Base-by-base conservation (phyloP, 2,797 vertebrate species). In the Adrianichthys oophorus region DNA sequence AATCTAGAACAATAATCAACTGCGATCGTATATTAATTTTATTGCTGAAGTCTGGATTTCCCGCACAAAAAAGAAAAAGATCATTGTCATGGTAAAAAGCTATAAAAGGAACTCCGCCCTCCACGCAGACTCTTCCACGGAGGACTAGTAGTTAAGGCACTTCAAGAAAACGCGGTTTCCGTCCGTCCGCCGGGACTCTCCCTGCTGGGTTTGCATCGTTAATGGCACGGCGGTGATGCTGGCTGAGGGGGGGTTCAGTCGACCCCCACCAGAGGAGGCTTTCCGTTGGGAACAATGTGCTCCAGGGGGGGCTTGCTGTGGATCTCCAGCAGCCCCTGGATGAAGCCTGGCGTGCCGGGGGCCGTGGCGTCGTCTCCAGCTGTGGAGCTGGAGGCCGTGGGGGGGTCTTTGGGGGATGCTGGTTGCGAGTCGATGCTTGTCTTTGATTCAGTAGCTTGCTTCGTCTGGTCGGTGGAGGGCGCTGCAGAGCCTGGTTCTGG, bases 131-230 rank as follows among this genome's bases (percentile, higher is more conserved):
- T 79, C 53, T 56, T 37, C 29, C 32, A 72, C 66, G 76, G 71
- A 16, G 74, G 72, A 80, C 80, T 83, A 96, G 96, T 96, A 97
- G 95, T 95, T 95, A 98, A 98, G 96, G 96, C 96, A 98, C 96
- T 95, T 94, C 84, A 86, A 89, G 90, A 89, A 78, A 90, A 83
- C 85, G 85, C 89, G 77, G 68, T 73, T 59, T 78, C 74, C 76
- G 37, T 85, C 80, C 80, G 58, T 73, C 52, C 40, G 61, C 68
- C 58, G 72, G 67, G 76, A 56, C 73, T 57, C 52, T 59, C 51
- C 8, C 47, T 7, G 73, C 65, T 78, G 70, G 48, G 59, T 74
- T 76, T 80, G 70, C 55, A 29, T 71, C 52, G 41, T 72, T 69
- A 89, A 91, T 95, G 95, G 95, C 96, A 95, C 94, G 63, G 54